These are phyloP conservation scores for Luperina testacea DNA, from an alignment of 2,888 invertebrate species.

Conservation along the genomic window DNA sequence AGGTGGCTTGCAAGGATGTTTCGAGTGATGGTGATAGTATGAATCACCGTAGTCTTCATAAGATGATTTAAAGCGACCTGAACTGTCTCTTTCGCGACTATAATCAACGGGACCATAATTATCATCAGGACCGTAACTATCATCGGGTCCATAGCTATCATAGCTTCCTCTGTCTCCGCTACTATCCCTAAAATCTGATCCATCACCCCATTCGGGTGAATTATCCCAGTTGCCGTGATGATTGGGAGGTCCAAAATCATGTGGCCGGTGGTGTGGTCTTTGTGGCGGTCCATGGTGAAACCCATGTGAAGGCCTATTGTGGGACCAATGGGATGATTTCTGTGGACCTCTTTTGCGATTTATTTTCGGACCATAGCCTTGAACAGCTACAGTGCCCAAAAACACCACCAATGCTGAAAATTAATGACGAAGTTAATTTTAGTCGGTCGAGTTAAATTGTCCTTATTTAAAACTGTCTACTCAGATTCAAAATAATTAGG, in stretches of 20 bases:
- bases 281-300: neutral
- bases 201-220: constrained; percentile 20
- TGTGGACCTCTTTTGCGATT: neutral
- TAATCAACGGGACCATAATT: constrained; percentile 1
- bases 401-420: constrained; percentile 43
- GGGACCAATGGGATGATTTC: neutral
- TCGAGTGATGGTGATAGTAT: neutral
- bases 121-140: neutral
- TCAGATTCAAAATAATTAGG: neutral
- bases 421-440: neutral
- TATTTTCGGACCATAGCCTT: constrained; percentile 42
- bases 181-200: neutral
- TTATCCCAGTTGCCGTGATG: constrained; percentile 13
- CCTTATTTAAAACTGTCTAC: neutral
- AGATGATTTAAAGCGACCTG: neutral
- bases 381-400: constrained; percentile 38
- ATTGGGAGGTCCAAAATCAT: neutral
- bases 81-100: neutral
- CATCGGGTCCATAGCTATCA: neutral
- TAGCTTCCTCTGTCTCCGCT: neutral
- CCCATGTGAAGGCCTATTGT: neutral
- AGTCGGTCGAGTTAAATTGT: neutral
- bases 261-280: neutral
- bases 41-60: constrained; percentile 18
- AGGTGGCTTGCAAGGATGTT: constrained; percentile 19